Evolutionary conservation across 2,113 vertebrate genomes (phyloP).

Genomic region (Accipiter cooperii): DNA sequence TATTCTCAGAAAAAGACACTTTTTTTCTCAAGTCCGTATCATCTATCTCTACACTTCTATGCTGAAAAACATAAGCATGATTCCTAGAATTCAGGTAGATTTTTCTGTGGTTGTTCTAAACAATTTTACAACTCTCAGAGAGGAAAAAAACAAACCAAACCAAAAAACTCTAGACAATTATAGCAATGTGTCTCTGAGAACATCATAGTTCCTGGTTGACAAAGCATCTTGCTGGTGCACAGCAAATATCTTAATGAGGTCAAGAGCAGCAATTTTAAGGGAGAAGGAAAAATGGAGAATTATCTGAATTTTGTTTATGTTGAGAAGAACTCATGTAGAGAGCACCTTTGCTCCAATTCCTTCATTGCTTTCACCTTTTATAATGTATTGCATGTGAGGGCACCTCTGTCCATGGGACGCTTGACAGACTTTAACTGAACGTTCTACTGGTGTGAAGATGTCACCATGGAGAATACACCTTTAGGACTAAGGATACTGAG

Average conservation of each 20-base stretch:
- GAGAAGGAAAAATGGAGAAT: not conserved
- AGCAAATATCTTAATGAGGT: not conserved
- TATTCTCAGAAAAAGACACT: not conserved
- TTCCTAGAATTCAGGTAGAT: not conserved
- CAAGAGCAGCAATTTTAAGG: not conserved
- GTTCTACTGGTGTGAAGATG: not conserved
- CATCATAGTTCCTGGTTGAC: not conserved
- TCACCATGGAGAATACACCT: not conserved
- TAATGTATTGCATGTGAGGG: fast-evolving
- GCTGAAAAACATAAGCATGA: not conserved
- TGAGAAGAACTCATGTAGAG: not conserved
- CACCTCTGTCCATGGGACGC: not conserved
- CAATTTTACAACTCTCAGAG: not conserved
- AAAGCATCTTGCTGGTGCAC: not conserved
- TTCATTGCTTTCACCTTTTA: not conserved
- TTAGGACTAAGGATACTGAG: not conserved
- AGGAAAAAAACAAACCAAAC: not conserved
- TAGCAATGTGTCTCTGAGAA: not conserved
- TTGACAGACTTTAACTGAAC: not conserved
- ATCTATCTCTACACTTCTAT: not conserved
- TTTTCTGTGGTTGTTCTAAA: not conserved
- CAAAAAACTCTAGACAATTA: not conserved
- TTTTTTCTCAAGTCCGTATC: not conserved
- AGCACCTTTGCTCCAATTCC: not conserved
- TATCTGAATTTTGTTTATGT: not conserved